These are phyloP conservation scores for Lycophotia porphyrea DNA, from an alignment of 2,888 invertebrate genomes.

Conservation along the genomic window DNA sequence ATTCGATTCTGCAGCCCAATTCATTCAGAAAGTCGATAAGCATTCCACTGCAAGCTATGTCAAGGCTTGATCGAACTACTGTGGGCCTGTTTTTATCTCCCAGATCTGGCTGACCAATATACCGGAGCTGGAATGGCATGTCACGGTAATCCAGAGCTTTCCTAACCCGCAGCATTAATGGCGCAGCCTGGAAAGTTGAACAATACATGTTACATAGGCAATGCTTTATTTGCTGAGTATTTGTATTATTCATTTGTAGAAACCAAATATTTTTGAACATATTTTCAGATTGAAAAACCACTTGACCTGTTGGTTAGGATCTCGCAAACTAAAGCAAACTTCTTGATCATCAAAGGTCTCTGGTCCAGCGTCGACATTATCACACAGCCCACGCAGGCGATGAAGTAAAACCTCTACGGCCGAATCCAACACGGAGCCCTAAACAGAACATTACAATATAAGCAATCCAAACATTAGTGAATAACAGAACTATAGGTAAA, in stretches of 20 bases:
- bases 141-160: constrained; percentile 95
- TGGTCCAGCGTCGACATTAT: constrained; percentile 97
- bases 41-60: constrained; percentile 97
- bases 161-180: constrained; percentile 94
- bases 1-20: constrained; percentile 97
- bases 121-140: constrained; percentile 97
- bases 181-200: constrained; percentile 85
- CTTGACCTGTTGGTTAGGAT: constrained; percentile 90
- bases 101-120: constrained; percentile 97
- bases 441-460: constrained; percentile 18
- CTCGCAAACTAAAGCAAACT: constrained; percentile 95
- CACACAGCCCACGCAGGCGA: constrained; percentile 96
- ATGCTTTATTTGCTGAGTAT: not conserved
- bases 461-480: not conserved
- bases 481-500: not conserved
- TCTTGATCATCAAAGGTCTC: constrained; percentile 98
- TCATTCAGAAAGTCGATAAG: constrained; percentile 97
- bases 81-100: constrained; percentile 97
- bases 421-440: constrained; percentile 98
- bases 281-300: not conserved
- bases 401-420: constrained; percentile 97
- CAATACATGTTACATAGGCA: not conserved
- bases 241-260: constrained; percentile 1
- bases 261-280: not conserved
- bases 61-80: constrained; percentile 97